A percentile compares a stretch with the other conserved stretches of the same genome.
These are phyloP conservation scores for Dissostichus mawsoni DNA, from an alignment of 2,113 vertebrate genomes.

Conservation along the genomic window DNA sequence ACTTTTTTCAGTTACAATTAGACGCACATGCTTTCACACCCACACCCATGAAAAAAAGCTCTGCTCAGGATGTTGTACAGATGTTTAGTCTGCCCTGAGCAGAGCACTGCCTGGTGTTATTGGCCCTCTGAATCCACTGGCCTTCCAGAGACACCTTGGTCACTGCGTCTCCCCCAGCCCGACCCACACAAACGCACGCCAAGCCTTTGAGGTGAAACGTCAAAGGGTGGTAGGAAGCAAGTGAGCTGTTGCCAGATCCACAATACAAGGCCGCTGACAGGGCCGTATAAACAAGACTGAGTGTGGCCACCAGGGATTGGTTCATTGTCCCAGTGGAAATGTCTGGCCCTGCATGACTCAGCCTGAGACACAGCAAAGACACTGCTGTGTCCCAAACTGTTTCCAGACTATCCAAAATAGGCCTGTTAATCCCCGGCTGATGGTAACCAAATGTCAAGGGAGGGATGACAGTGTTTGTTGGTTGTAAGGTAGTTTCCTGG, in stretches of 20 bases:
- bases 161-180: slow-evolving; percentile 17
- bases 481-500: slow-evolving; percentile 36
- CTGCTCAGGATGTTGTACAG: slow-evolving; percentile 77
- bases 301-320: slow-evolving; percentile 66
- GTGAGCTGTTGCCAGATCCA: slow-evolving; percentile 60
- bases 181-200: slow-evolving; percentile 49
- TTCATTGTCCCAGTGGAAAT: slow-evolving; percentile 79
- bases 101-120: slow-evolving; percentile 67
- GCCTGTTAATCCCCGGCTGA: slow-evolving; percentile 70
- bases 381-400: slow-evolving; percentile 72
- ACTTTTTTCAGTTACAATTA: slow-evolving; percentile 27
- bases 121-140: slow-evolving; percentile 70
- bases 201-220: slow-evolving; percentile 65
- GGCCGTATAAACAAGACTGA: slow-evolving; percentile 74
- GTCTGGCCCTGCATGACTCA: slow-evolving; percentile 81
- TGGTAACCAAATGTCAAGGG: slow-evolving; percentile 78
- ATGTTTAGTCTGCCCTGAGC: slow-evolving; percentile 83
- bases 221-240: slow-evolving; percentile 56
- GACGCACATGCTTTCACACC: slow-evolving; percentile 46
- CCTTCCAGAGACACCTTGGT: slow-evolving; percentile 69
- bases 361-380: slow-evolving; percentile 68
- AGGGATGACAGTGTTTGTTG: slow-evolving; percentile 55
- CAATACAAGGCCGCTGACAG: slow-evolving; percentile 40
- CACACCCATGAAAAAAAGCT: slow-evolving; percentile 41
- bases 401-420: slow-evolving; percentile 83